These are phyloP conservation scores for Penaeus chinensis DNA, from an alignment of 1,140 invertebrate species.

Conservation along the genomic window DNA sequence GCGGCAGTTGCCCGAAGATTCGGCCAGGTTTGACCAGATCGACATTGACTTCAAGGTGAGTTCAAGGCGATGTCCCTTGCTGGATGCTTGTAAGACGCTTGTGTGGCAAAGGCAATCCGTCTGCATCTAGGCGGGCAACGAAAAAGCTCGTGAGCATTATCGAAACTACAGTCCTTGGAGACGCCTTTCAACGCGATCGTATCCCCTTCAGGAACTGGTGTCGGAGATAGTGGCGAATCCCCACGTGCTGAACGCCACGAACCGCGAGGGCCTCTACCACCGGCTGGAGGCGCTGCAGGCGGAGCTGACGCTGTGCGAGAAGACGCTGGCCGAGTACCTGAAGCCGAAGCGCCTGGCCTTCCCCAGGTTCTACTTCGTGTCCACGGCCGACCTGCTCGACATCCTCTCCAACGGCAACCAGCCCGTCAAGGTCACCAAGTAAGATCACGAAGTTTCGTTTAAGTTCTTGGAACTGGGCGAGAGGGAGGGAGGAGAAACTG, in stretches of 20 bases:
- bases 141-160: too few species aligned
- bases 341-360: constrained; percentile 98
- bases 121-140: too few species aligned
- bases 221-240: constrained; percentile 68
- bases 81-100: too few species aligned
- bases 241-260: constrained; percentile 92
- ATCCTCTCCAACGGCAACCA: constrained; percentile 96
- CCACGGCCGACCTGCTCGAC: constrained; percentile 95
- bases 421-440: constrained; percentile 80
- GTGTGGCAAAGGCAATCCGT: too few species aligned
- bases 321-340: constrained; percentile 94
- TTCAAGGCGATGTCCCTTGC: too few species aligned
- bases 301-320: constrained; percentile 92
- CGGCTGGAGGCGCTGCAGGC: constrained; percentile 85
- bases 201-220: constrained; percentile 67
- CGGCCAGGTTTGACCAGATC: constrained; percentile 90
- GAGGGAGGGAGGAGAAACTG: too few species aligned
- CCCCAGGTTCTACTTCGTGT: constrained; percentile 97
- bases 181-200: too few species aligned
- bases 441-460: neutral
- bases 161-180: too few species aligned
- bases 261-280: constrained; percentile 82
- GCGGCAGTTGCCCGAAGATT: constrained; percentile 92
- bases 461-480: too few species aligned
- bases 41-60: constrained; percentile 88